Percentiles rank a stretch among this genome's conserved stretches.
Evolutionary conservation across 2,888 invertebrate species (phyloP).

Genomic region (Lepidochrysops patricia): DNA sequence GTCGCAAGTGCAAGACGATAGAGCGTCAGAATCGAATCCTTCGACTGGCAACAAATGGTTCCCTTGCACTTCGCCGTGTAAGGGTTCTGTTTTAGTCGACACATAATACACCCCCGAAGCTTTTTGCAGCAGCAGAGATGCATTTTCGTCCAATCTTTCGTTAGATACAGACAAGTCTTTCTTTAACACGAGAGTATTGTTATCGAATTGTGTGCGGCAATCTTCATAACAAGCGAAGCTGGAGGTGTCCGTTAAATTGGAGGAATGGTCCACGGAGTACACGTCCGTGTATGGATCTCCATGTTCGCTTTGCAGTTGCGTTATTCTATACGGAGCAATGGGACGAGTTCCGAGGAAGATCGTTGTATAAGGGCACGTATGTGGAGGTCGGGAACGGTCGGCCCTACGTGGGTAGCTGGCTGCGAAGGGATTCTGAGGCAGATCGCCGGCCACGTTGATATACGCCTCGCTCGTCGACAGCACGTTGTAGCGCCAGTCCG

Average conservation of each 20-base stretch:
- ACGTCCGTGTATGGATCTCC: slow-evolving; percentile 59
- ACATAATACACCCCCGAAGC: slow-evolving; percentile 63
- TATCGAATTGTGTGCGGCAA: slow-evolving; percentile 51
- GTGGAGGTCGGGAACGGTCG: slow-evolving; percentile 61
- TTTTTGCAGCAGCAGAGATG: slow-evolving; percentile 57
- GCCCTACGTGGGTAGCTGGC: slow-evolving; percentile 70
- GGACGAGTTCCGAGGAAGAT: slow-evolving; percentile 56
- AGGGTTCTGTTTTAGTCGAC: slow-evolving; percentile 45
- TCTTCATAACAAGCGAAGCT: slow-evolving; percentile 68
- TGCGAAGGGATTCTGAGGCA: slow-evolving; percentile 52
- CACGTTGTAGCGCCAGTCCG: slow-evolving; percentile 73
- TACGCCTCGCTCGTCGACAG: slow-evolving; percentile 71
- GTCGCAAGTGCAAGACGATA: slow-evolving; percentile 71
- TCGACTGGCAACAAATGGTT: slow-evolving; percentile 53
- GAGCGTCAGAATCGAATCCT: slow-evolving; percentile 64
- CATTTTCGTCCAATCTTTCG: slow-evolving; percentile 37
- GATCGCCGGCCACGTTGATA: slow-evolving; percentile 47
- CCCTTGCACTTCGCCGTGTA: slow-evolving; percentile 38
- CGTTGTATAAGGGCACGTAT: slow-evolving; percentile 68
- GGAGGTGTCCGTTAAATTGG: slow-evolving; percentile 65
- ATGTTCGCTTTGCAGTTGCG: slow-evolving; percentile 52
- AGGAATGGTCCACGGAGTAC: slow-evolving; percentile 63
- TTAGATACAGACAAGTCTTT: slow-evolving; percentile 34
- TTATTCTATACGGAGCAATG: slow-evolving; percentile 46
- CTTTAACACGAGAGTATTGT: slow-evolving; percentile 40